phyloP scores from a whole-genome alignment of 2,113 vertebrate genomes.

The Podiceps cristatus region DNA sequence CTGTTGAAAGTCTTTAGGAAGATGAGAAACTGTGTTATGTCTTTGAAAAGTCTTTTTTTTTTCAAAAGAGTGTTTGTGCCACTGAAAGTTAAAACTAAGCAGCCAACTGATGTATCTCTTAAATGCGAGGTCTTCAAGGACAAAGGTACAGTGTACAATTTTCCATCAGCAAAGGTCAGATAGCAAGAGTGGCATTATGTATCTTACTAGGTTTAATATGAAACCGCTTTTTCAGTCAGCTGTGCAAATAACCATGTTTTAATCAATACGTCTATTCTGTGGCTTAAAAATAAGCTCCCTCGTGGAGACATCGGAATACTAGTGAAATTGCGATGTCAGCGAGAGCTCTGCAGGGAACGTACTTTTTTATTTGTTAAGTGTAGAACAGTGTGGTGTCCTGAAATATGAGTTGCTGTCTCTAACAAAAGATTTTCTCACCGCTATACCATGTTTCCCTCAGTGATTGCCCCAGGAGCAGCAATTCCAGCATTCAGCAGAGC shows the following conservation, averaged over 20 bases:
- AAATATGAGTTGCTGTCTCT: neutral
- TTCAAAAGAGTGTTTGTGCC: neutral
- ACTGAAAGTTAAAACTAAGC: neutral
- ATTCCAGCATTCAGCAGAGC: neutral
- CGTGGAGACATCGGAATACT: neutral
- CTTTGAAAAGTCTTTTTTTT: neutral
- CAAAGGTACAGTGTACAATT: neutral
- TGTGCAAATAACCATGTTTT: neutral
- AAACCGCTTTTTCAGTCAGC: neutral
- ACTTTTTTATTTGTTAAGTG: neutral
- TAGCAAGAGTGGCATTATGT: neutral
- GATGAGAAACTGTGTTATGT: neutral
- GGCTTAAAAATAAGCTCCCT: constrained; percentile 45
- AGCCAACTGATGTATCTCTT: neutral
- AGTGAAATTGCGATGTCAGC: neutral
- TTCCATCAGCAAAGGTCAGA: neutral
- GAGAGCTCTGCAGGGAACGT: neutral
- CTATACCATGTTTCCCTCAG: neutral
- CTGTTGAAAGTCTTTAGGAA: neutral
- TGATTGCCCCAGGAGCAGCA: neutral
- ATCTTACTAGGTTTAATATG: neutral
- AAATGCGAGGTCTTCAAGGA: neutral
- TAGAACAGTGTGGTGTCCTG: neutral
- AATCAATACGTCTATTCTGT: neutral
- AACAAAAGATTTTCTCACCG: neutral